Percentiles rank a stretch among this genome's conserved stretches.
These are phyloP conservation scores for Haemorhous mexicanus DNA, from an alignment of 2,113 vertebrate genomes.

Conservation along the genomic window DNA sequence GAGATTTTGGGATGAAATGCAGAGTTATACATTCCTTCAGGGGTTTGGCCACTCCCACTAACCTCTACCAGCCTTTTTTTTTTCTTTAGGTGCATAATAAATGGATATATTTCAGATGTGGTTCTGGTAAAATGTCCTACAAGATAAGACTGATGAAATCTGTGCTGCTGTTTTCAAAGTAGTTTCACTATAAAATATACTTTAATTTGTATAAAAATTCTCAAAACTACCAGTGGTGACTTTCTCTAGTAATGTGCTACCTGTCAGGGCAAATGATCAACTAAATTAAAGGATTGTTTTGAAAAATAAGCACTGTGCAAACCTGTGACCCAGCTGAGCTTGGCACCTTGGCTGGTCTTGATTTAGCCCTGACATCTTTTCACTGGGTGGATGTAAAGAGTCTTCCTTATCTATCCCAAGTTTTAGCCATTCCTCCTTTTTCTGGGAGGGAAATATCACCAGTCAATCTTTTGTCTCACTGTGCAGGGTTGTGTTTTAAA, in stretches of 20 bases:
- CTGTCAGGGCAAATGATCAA: not conserved
- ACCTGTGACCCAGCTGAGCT: not conserved
- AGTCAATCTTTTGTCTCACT: not conserved
- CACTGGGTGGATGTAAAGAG: not conserved
- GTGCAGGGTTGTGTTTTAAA: not conserved
- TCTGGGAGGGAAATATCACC: not conserved
- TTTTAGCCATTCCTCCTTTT: not conserved
- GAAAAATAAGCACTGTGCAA: not conserved
- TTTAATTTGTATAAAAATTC: not conserved
- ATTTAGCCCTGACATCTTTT: not conserved
- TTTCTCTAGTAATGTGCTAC: not conserved
- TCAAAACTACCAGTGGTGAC: not conserved
- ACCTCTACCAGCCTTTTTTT: not conserved
- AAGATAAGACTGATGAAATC: not conserved
- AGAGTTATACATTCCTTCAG: not conserved
- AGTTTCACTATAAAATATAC: not conserved
- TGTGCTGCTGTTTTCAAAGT: not conserved
- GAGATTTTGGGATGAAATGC: not conserved
- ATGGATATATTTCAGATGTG: not conserved
- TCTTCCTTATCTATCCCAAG: not conserved
- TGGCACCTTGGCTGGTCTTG: not conserved
- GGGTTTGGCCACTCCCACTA: not conserved
- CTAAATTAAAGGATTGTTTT: not conserved
- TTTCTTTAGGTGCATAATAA: not conserved
- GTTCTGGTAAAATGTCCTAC: not conserved